phyloP scores from a whole-genome alignment of 1,140 invertebrate species.

The Drosophila equinoxialis region DNA sequence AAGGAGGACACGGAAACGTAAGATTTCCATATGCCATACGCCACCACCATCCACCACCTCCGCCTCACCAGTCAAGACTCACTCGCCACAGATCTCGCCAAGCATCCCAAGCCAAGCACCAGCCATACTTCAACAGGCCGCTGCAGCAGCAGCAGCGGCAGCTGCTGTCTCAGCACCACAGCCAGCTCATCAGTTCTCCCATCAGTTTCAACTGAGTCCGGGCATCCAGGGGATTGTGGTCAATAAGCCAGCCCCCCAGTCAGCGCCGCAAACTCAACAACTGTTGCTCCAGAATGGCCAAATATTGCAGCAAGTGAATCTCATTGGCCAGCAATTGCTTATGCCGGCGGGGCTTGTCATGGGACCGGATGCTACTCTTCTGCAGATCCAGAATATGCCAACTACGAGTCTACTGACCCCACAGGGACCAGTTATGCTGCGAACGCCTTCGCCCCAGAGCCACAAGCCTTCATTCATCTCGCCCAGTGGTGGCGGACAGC shows the following conservation, averaged over 20 bases:
- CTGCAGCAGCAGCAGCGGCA: slow-evolving; percentile 54
- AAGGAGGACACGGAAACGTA: slow-evolving; percentile 53
- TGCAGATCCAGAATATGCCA: slow-evolving; percentile 90
- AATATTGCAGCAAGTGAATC: slow-evolving; percentile 89
- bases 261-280: slow-evolving; percentile 88
- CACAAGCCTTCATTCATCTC: slow-evolving; percentile 90
- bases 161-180: slow-evolving; percentile 31
- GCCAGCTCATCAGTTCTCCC: slow-evolving; percentile 84
- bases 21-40: slow-evolving; percentile 57
- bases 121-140: slow-evolving; percentile 65
- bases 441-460: slow-evolving; percentile 88
- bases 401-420: slow-evolving; percentile 82
- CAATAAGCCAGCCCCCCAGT: slow-evolving; percentile 86
- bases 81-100: slow-evolving; percentile 80
- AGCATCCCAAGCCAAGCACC: slow-evolving; percentile 79
- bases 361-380: slow-evolving; percentile 87
- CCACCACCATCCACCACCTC: slow-evolving; percentile 53
- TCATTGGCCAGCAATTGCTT: slow-evolving; percentile 92
- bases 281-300: slow-evolving; percentile 86
- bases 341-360: slow-evolving; percentile 91
- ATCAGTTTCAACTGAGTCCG: slow-evolving; percentile 87
- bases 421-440: slow-evolving; percentile 88
- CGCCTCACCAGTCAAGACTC: slow-evolving; percentile 52
- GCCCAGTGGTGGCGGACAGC: slow-evolving; percentile 88
- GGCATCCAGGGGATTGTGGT: slow-evolving; percentile 83